Base-by-base conservation (phyloP, 2,888 invertebrate species). In the Caenorhabditis becei region DNA sequence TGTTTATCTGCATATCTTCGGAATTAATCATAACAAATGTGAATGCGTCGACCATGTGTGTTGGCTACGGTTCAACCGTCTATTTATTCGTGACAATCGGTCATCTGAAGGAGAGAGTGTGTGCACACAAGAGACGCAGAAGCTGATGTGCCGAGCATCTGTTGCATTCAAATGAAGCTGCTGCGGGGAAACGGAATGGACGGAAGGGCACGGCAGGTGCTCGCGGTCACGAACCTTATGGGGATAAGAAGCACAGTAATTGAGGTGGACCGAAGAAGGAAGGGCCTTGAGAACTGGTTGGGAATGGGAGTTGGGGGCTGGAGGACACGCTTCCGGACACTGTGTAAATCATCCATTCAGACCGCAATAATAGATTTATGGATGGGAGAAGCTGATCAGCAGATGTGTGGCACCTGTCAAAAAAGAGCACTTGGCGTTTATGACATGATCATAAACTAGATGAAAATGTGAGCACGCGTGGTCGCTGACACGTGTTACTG, bases 11-110 rank as follows among this genome's bases (percentile, higher is more conserved):
- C 63, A 62, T 63, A 71, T 71, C 63, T 71, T 53, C 71, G 53
- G 63, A 71, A 71, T 71, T 71, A 71, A 71, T 71, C 62, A 71
- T 62, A 71, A 71, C 71, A 71, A 71, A 71, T 56, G 71, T n/a
- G 51, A 59, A 70, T 32, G 47, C 61, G 26, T 41, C 32, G 58
- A 23, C 47, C 58, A 41, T 41, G 41, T 41, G 20, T 47, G 49
- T 58, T 35, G 67, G 24, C 44, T 37, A 67, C 58, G 56, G 67
- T 67, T 20, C 41, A 16, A 11, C 51, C 35, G 35, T 70, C 35
- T 70, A 70, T 70, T 70, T 70, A 70, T 70, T 59, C 51, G 51
- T 47, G 49, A 14, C 61, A 51, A 61, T 71, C 70, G 70, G 51
- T 70, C 71, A 71, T 70, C 53, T n/a, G 41, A 26, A 1, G 32